Conservation (phyloP, 2,113 vertebrate species). For the Brachyhypopomus occidentalis region DNA sequence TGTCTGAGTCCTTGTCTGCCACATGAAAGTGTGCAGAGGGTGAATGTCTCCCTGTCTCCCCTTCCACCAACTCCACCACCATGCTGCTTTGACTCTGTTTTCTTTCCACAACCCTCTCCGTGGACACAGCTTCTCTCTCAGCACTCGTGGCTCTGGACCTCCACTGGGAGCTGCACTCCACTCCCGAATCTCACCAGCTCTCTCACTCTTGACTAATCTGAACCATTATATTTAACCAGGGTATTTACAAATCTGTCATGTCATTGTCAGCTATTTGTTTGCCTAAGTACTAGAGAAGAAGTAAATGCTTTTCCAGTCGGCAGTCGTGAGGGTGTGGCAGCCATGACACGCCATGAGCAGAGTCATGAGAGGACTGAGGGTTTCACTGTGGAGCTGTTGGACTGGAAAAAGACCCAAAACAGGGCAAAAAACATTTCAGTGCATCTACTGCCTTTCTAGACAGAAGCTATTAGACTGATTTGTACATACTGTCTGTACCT, state of each 20-base stretch:
- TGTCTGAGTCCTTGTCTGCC: neutral
- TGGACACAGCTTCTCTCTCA: constrained; percentile 44
- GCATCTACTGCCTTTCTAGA: neutral
- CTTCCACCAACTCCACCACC: neutral
- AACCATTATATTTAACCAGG: constrained; percentile 54
- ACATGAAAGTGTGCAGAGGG: neutral
- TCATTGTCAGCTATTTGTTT: constrained; percentile 44
- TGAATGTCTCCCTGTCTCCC: neutral
- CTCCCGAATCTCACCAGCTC: constrained; percentile 10
- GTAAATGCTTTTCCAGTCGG: constrained; percentile 25
- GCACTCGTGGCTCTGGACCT: constrained; percentile 41
- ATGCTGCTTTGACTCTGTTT: constrained; percentile 9
- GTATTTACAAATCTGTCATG: constrained; percentile 50
- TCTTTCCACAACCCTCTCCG: neutral
- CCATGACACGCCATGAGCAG: constrained; percentile 23
- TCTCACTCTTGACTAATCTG: constrained; percentile 46
- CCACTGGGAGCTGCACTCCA: constrained; percentile 43
- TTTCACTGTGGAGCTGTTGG: neutral
- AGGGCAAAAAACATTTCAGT: neutral
- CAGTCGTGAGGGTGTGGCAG: constrained; percentile 12
- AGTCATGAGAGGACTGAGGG: neutral
- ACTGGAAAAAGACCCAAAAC: neutral
- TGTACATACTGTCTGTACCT: no score
- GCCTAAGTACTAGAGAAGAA: constrained; percentile 26
- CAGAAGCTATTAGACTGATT: neutral